These are phyloP conservation scores for Hypomecis punctinalis DNA, from an alignment of 2,888 invertebrate genomes.

Conservation along the genomic window DNA sequence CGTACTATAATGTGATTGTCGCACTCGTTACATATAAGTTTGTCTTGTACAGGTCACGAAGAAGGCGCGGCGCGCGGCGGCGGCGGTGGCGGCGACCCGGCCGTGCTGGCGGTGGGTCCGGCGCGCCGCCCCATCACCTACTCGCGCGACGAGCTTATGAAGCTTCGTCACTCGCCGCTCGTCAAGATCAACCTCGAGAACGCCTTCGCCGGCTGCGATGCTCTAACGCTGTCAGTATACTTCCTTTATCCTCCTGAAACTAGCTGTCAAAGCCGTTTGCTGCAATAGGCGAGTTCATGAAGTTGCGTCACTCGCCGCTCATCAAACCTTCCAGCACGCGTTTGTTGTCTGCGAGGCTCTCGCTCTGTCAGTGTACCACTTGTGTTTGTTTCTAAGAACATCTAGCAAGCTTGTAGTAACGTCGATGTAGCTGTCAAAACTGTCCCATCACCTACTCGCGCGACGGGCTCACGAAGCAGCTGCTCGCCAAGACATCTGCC, in stretches of 20 bases:
- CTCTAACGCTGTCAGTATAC: constrained; percentile 70
- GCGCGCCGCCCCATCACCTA: constrained; percentile 81
- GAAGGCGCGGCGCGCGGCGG: constrained; percentile 64
- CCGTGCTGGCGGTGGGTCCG: constrained; percentile 84
- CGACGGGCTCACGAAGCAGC: constrained; percentile 89
- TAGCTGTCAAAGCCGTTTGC: no score
- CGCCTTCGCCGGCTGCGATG: constrained; percentile 75
- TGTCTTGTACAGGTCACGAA: constrained; percentile 57
- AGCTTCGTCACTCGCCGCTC: constrained; percentile 88
- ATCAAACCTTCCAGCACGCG: no score
- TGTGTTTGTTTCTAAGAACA: no score
- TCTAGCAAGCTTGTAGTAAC: no score
- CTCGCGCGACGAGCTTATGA: constrained; percentile 89
- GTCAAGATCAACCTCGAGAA: constrained; percentile 90
- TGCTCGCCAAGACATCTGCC: constrained; percentile 82
- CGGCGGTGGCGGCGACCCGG: constrained; percentile 80
- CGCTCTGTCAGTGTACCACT: no score
- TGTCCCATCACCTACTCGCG: constrained; percentile 84
- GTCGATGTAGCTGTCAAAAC: no score
- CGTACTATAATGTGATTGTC: no score
- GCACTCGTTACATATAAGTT: neutral
- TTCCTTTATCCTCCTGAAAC: neutral
- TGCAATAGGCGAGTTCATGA: no score
- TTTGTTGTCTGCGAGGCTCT: no score
- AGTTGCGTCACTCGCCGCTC: no score